Evolutionary conservation across 2,113 vertebrate genomes (phyloP).

Genomic region (Rafetus swinhoei): DNA sequence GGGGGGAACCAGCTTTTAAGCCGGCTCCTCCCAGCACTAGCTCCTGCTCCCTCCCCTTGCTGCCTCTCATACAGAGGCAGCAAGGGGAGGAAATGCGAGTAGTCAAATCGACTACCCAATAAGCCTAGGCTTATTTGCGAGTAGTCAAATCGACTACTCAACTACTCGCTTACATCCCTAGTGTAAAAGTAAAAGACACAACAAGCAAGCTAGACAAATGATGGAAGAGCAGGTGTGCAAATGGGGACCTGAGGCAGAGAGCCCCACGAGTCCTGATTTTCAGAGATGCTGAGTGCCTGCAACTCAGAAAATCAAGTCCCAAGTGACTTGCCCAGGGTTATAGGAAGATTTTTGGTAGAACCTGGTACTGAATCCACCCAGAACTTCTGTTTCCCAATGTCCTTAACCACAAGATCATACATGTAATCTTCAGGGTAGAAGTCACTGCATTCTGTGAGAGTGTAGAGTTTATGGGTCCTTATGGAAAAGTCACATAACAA

Average conservation of each 20-base stretch:
- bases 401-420: not conserved
- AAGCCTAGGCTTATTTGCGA: too few species aligned
- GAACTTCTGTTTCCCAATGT: not conserved
- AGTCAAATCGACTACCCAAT: too few species aligned
- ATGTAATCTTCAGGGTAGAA: not conserved
- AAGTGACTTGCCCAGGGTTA: not conserved
- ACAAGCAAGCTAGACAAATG: not conserved
- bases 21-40: too few species aligned
- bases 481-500: not conserved
- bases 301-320: not conserved
- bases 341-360: not conserved
- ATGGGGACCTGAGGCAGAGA: not conserved
- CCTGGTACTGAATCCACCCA: not conserved
- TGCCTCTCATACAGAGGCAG: too few species aligned
- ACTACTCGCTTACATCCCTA: too few species aligned
- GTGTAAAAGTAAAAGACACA: not conserved
- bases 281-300: not conserved
- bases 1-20: too few species aligned
- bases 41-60: too few species aligned
- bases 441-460: not conserved
- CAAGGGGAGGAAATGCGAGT: too few species aligned
- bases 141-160: too few species aligned
- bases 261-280: not conserved
- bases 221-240: not conserved
- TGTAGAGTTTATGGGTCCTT: not conserved